phyloP scores from a whole-genome alignment of 2,888 invertebrate genomes.

The Poecilus cupreus region DNA sequence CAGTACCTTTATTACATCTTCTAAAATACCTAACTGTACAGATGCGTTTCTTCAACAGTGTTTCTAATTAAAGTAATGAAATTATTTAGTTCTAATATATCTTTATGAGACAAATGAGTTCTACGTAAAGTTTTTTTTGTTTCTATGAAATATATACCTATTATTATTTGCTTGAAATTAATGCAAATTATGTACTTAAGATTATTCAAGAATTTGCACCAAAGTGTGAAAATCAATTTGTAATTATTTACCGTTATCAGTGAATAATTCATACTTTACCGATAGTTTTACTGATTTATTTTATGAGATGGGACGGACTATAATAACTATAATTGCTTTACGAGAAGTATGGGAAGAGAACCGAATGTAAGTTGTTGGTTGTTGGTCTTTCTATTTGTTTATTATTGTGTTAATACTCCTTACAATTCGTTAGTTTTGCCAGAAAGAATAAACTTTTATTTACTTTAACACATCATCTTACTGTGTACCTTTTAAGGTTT shows the following conservation, averaged over 20 bases:
- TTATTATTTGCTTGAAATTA: slow-evolving; percentile 21
- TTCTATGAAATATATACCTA: neutral
- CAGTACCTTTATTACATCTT: neutral
- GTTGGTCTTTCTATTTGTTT: too few species aligned
- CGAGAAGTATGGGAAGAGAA: too few species aligned
- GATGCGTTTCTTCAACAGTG: neutral
- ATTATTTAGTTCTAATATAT: neutral
- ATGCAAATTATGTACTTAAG: slow-evolving; percentile 5
- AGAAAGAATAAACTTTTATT: too few species aligned
- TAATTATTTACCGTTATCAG: slow-evolving; percentile 20
- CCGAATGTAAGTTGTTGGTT: too few species aligned
- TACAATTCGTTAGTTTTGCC: too few species aligned
- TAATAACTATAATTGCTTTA: too few species aligned
- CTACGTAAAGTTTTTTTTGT: neutral
- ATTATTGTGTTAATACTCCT: too few species aligned
- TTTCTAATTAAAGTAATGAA: neutral
- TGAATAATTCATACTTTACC: neutral
- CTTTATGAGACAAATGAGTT: neutral
- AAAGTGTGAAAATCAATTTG: slow-evolving; percentile 21
- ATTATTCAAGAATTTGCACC: slow-evolving; percentile 18
- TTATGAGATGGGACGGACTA: too few species aligned
- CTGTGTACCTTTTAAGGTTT: too few species aligned
- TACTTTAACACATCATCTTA: too few species aligned
- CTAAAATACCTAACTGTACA: neutral
- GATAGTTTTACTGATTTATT: neutral